Evolutionary conservation across 2,113 vertebrate genomes (phyloP), one percentile per base, ranked within the genome.

Genomic region (Daubentonia madagascariensis): DNA sequence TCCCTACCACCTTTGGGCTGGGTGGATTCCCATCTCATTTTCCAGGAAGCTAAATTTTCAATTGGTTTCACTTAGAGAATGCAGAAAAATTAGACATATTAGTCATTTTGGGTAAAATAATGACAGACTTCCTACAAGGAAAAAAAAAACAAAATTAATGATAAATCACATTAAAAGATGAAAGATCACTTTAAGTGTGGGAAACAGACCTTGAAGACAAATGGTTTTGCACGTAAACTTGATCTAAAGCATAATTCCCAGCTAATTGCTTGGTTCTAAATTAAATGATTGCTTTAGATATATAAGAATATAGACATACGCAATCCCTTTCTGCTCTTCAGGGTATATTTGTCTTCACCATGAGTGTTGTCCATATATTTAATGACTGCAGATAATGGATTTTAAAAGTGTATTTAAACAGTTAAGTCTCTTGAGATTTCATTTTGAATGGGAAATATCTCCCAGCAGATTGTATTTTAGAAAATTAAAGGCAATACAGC

Each of bases 191-290:
- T 96, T 98, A 98, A 98, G 94, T 98, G 94, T 78, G 85, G 75
- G 61, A 98, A 98, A 86, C 54, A 8, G 79, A 97, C 93, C 97
- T 98, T 97, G 96, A 98, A 98, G 91, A 98, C 67, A 98, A 98
- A 97, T 52, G 88, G n/a, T 95, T 98, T 98, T 97, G 90, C 98
- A 96, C 97, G 57, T 97, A 76, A 98, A 81, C 84, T 97, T 98
- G 95, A 95, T 81, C 80, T 93, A 95, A 96, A 98, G 85, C n/a
- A 45, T 96, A 97, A 98, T 97, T 97, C 97, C 87, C 73, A 89
- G 89, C 89, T 98, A 98, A 98, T 98, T 98, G 86, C 93, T 94
- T 98, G 79, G 90, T 95, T 80, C 86, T 96, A 97, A 98, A 98
- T 97, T 96, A 98, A 98, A 98, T 92, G 97, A 91, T 97, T 94